phyloP scores from a whole-genome alignment of 2,888 invertebrate species.

The Frankliniella intonsa region DNA sequence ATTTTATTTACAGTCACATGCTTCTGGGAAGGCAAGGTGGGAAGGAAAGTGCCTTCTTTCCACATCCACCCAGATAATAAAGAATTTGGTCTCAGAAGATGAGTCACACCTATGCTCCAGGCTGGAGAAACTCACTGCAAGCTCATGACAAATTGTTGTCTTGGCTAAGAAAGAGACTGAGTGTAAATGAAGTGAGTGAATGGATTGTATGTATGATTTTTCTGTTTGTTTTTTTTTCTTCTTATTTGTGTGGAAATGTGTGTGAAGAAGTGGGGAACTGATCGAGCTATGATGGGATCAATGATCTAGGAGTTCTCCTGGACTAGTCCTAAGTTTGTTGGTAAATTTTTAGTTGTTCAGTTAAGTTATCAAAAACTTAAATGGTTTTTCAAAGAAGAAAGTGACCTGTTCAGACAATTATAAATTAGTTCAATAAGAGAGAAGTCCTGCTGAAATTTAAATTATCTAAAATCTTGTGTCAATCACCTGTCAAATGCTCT shows the following conservation, averaged over 20 bases:
- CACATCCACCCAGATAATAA: not conserved
- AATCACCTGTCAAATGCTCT: too few species aligned
- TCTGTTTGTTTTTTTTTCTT: not conserved
- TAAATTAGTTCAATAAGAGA: too few species aligned
- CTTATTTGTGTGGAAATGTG: not conserved
- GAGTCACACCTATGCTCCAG: conserved; percentile 3
- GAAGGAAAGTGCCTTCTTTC: conserved; percentile 57
- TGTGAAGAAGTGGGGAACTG: not conserved
- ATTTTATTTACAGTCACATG: conserved; percentile 59
- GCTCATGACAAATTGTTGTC: not conserved
- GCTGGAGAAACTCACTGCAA: conserved; percentile 1
- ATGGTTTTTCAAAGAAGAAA: too few species aligned
- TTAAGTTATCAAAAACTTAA: too few species aligned
- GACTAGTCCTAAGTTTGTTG: not conserved
- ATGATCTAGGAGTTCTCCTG: not conserved
- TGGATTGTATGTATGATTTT: not conserved
- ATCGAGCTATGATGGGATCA: not conserved
- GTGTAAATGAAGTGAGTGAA: not conserved
- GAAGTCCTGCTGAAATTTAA: too few species aligned
- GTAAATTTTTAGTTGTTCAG: too few species aligned
- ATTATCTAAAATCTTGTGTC: too few species aligned
- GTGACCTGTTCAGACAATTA: too few species aligned
- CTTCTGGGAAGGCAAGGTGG: conserved; percentile 67
- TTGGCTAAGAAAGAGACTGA: conserved; percentile 9
- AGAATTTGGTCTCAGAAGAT: not conserved